A percentile compares a stretch with the other conserved stretches of the same genome.
These are phyloP conservation scores for Gymnodraco acuticeps DNA, from an alignment of 2,797 vertebrate species.

Conservation along the genomic window DNA sequence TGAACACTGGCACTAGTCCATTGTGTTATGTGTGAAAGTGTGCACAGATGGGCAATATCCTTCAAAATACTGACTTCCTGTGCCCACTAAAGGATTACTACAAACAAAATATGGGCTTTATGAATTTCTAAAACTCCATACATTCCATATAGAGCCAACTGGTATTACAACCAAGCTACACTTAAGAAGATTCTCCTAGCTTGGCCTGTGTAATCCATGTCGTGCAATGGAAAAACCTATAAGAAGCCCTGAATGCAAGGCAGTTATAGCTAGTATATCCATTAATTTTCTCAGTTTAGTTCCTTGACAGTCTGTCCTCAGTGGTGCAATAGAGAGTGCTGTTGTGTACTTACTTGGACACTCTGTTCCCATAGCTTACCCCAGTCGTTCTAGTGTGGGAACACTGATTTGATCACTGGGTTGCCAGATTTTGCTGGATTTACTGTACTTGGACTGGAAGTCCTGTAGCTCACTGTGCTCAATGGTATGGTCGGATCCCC, in stretches of 20 bases:
- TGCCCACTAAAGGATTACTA: conserved; percentile 20
- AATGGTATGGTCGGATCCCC: conserved; percentile 53
- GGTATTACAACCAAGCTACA: not conserved
- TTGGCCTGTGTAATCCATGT: conserved; percentile 40
- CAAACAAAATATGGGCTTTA: conserved; percentile 26
- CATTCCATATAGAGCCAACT: not conserved
- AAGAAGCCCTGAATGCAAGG: conserved; percentile 46
- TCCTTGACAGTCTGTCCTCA: conserved; percentile 53
- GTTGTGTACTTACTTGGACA: conserved; percentile 54
- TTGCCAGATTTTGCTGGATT: conserved; percentile 74
- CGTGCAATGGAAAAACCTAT: conserved; percentile 53
- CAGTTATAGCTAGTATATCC: conserved; percentile 36
- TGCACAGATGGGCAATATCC: conserved; percentile 16
- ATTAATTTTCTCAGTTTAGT: conserved; percentile 36
- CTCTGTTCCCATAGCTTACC: conserved; percentile 62
- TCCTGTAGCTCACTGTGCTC: conserved; percentile 61
- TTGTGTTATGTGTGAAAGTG: conserved; percentile 22
- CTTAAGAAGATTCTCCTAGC: conserved; percentile 24
- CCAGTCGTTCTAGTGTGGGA: conserved; percentile 61
- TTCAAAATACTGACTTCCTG: conserved; percentile 14
- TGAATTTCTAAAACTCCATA: conserved; percentile 10
- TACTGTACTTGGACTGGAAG: conserved; percentile 77
- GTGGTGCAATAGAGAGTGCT: conserved; percentile 44
- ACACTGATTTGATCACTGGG: conserved; percentile 63
- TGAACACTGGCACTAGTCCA: conserved; percentile 12